Conservation (phyloP, 2,113 vertebrate genomes). For the Connochaetes taurinus region DNA sequence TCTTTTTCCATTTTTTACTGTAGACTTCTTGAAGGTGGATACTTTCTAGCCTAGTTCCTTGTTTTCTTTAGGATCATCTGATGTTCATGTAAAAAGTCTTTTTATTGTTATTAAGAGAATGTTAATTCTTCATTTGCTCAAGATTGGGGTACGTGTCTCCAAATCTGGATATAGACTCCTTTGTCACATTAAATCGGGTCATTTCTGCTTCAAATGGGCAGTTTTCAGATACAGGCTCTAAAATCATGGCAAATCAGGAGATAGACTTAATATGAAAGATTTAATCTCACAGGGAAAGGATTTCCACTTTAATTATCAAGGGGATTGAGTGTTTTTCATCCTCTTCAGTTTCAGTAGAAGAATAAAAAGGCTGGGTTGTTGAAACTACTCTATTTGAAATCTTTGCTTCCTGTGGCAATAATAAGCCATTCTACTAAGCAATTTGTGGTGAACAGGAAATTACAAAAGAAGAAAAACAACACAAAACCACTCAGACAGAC, state of each 20-base stretch:
- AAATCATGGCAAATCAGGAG: not conserved
- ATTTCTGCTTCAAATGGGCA: slow-evolving; percentile 14
- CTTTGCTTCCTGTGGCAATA: slow-evolving; percentile 34
- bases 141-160: not conserved
- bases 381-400: not conserved
- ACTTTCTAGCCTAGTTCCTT: not conserved
- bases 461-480: slow-evolving; percentile 9
- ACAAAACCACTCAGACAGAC: not conserved
- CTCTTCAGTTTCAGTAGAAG: slow-evolving; percentile 2
- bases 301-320: not conserved
- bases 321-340: not conserved
- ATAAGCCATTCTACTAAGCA: slow-evolving; percentile 16
- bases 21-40: not conserved
- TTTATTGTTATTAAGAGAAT: slow-evolving; percentile 8
- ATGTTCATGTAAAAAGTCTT: not conserved
- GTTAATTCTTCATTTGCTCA: slow-evolving; percentile 27
- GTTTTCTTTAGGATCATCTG: slow-evolving; percentile 39
- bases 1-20: not conserved
- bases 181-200: not conserved
- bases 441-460: slow-evolving; percentile 23
- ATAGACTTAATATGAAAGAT: slow-evolving; percentile 28
- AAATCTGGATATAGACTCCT: not conserved
- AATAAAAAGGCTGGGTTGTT: not conserved
- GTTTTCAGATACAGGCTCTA: slow-evolving; percentile 18
- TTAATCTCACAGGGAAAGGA: not conserved